Percentiles rank a stretch among this genome's conserved stretches.
Evolutionary conservation across 2,888 invertebrate species (phyloP).

Genomic region (Aelia acuminata): DNA sequence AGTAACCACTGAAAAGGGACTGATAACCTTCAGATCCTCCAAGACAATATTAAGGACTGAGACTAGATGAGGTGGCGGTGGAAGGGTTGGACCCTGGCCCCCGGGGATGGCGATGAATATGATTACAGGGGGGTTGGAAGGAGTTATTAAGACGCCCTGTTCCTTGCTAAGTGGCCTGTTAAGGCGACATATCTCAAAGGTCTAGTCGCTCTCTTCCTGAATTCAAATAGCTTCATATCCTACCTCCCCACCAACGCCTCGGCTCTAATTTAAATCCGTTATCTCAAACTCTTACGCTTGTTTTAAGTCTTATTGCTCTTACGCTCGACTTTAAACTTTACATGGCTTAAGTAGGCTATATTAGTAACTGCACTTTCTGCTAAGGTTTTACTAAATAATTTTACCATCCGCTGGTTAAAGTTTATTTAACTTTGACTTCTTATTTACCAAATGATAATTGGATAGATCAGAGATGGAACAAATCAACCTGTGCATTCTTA

Average conservation of each 20-base stretch:
- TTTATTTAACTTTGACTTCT: too few species aligned
- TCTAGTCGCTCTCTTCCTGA: neutral
- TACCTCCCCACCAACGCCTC: too few species aligned
- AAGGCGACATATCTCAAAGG: slow-evolving; percentile 50
- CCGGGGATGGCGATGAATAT: slow-evolving; percentile 25
- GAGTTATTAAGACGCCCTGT: slow-evolving; percentile 53
- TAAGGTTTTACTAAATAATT: neutral
- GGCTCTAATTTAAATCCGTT: slow-evolving; percentile 44
- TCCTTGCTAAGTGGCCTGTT: slow-evolving; percentile 54
- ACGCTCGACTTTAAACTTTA: slow-evolving; percentile 20
- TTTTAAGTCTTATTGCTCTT: slow-evolving; percentile 17
- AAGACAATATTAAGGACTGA: neutral
- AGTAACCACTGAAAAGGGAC: neutral
- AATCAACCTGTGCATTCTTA: too few species aligned
- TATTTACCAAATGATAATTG: too few species aligned
- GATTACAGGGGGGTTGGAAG: neutral
- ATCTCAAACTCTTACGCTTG: slow-evolving; percentile 29
- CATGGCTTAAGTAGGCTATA: neutral
- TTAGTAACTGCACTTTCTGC: neutral
- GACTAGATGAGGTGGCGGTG: neutral
- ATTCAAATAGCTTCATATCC: slow-evolving; percentile 51
- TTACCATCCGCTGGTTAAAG: neutral
- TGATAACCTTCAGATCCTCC: neutral
- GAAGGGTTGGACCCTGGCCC: neutral
- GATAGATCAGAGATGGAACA: too few species aligned